These are phyloP conservation scores for Pteruthius melanotis DNA, from an alignment of 2,113 vertebrate species.

Conservation along the genomic window DNA sequence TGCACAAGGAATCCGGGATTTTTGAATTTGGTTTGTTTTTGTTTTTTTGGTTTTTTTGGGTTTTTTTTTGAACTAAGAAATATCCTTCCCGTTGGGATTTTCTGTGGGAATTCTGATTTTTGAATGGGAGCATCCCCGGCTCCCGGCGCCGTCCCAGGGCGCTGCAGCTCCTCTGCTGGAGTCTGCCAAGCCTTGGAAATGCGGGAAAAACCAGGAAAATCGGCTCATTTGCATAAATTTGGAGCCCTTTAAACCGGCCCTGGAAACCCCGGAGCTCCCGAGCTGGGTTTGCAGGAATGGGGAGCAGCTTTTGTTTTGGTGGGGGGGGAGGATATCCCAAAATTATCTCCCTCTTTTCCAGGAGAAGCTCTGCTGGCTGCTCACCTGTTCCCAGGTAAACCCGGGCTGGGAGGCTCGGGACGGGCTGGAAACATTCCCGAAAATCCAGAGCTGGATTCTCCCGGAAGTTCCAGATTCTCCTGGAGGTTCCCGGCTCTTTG, in stretches of 20 bases:
- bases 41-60: too few relatives aligned
- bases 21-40: too few relatives aligned
- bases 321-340: too few relatives aligned
- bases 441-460: not conserved
- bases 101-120: not conserved
- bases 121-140: not conserved
- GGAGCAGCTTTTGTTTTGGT: fast-evolving
- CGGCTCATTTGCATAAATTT: not conserved
- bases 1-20: fast-evolving
- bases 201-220: not conserved
- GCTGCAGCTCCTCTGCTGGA: fast-evolving
- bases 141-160: not conserved
- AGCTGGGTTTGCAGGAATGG: not conserved
- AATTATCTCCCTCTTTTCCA: fast-evolving
- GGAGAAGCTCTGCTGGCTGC: not conserved
- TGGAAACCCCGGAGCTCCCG: not conserved
- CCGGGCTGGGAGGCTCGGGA: not conserved
- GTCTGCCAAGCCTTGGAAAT: fast-evolving
- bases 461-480: not conserved
- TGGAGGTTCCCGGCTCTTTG: not conserved
- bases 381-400: not conserved
- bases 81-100: fast-evolving
- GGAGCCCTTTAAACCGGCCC: not conserved
- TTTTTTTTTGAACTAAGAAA: too few relatives aligned
- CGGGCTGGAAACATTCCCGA: not conserved